Percentiles rank a stretch among this genome's conserved stretches.
Evolutionary conservation across 2,888 invertebrate species (phyloP).

Genomic region (Tolmerus cingulatus): DNA sequence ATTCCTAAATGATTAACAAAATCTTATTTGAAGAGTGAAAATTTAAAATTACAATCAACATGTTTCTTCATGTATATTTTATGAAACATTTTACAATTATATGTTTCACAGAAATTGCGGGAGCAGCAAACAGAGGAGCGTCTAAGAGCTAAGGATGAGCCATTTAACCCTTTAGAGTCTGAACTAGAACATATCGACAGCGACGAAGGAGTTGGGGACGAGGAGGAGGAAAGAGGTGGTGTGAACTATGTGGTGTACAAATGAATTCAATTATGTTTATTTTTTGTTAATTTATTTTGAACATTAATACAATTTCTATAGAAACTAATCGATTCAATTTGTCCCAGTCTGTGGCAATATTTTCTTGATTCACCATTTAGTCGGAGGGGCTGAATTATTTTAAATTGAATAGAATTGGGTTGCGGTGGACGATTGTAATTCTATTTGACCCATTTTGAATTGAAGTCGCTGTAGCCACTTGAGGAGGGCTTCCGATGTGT

Average conservation of each 20-base stretch:
- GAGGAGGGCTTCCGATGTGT: conserved; percentile 66
- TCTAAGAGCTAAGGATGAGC: conserved; percentile 52
- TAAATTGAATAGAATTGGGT: conserved; percentile 86
- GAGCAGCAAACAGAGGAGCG: conserved; percentile 58
- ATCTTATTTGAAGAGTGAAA: too few relatives aligned
- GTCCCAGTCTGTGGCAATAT: not conserved
- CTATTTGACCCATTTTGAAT: conserved; percentile 98
- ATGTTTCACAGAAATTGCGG: conserved; percentile 54
- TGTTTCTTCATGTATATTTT: too few relatives aligned
- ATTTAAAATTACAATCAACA: too few relatives aligned
- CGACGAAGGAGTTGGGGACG: conserved; percentile 57
- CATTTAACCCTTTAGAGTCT: conserved; percentile 48
- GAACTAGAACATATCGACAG: conserved; percentile 51
- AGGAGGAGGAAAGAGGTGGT: conserved; percentile 52
- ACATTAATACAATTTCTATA: not conserved
- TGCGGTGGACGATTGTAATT: conserved; percentile 90
- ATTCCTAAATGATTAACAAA: too few relatives aligned
- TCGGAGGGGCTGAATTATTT: conserved; percentile 46
- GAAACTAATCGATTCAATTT: not conserved
- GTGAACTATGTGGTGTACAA: conserved; percentile 53
- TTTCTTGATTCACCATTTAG: too few relatives aligned
- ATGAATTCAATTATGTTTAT: conserved; percentile 41
- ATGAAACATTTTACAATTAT: not conserved
- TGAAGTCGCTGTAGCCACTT: conserved; percentile 92
- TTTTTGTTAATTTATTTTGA: not conserved